Conservation (phyloP, 2,888 invertebrate species). For the Tromatobia lineatoria region DNA sequence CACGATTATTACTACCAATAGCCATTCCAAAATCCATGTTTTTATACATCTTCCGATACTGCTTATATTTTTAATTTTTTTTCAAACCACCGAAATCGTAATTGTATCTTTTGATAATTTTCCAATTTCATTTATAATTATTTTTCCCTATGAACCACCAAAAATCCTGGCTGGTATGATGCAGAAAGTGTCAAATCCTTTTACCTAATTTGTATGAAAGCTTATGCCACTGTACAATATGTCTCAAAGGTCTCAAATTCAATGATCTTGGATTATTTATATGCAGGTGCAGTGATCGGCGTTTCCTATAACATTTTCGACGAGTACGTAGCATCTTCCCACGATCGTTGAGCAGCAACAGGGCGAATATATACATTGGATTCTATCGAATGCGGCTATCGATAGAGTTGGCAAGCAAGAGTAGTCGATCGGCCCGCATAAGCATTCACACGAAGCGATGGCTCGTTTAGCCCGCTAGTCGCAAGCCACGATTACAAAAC, state of each 20-base stretch:
- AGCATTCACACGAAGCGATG: background rate
- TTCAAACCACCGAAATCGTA: background rate
- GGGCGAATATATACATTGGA: background rate
- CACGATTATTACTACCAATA: background rate
- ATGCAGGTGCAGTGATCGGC: background rate
- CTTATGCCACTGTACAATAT: background rate
- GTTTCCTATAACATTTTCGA: background rate
- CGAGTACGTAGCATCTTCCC: background rate
- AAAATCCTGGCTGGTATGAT: background rate
- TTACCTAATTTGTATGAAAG: background rate
- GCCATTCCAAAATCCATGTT: background rate
- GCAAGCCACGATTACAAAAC: constrained; percentile 61
- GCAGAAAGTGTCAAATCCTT: background rate
- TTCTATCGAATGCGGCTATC: constrained; percentile 43
- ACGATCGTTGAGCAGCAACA: constrained; percentile 9
- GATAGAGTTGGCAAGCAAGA: constrained; percentile 40
- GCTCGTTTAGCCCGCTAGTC: constrained; percentile 6
- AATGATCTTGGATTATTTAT: constrained; percentile 3
- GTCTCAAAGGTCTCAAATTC: background rate
- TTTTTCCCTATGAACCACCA: background rate
- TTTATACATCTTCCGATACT: too few species aligned
- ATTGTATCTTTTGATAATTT: too few species aligned
- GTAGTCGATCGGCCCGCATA: constrained; percentile 3
- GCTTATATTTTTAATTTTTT: too few species aligned
- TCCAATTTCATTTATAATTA: too few species aligned